phyloP scores from a whole-genome alignment of 1,140 invertebrate species.

The Musca vetustissima region DNA sequence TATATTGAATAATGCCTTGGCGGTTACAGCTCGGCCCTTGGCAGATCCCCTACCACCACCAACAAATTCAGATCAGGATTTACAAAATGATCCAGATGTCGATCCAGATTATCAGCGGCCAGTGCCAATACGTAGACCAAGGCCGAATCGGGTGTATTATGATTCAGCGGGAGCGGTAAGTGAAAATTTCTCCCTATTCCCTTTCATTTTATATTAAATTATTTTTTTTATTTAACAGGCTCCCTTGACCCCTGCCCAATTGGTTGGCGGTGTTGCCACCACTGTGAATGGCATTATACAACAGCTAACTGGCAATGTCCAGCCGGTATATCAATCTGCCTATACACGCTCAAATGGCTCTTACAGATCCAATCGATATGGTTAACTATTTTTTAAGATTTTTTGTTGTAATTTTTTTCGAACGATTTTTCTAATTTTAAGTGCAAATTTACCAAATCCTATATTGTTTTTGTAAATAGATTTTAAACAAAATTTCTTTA shows the following conservation, averaged over 20 bases:
- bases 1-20: slow-evolving; percentile 39
- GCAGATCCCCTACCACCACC: neutral
- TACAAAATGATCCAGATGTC: slow-evolving; percentile 47
- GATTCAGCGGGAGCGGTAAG: slow-evolving; percentile 50
- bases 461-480: too few relatives aligned
- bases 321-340: slow-evolving; percentile 48
- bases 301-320: slow-evolving; percentile 49
- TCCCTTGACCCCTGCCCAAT: slow-evolving; percentile 45
- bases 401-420: too few relatives aligned
- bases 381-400: neutral
- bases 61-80: slow-evolving; percentile 23
- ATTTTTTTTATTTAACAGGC: slow-evolving; percentile 31
- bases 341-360: too few relatives aligned
- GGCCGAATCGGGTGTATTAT: slow-evolving; percentile 49
- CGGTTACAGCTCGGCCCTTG: slow-evolving; percentile 31
- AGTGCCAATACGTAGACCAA: slow-evolving; percentile 35
- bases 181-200: neutral
- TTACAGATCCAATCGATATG: slow-evolving; percentile 29
- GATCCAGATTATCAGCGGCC: slow-evolving; percentile 40
- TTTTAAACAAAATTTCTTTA: too few relatives aligned
- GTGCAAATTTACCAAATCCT: too few relatives aligned
- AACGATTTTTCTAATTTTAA: too few relatives aligned
- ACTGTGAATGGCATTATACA: slow-evolving; percentile 52
- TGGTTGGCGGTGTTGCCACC: slow-evolving; percentile 45
- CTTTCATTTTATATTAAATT: neutral